Base-by-base conservation (phyloP, 1,140 invertebrate genomes). In the Lucilia sericata region DNA sequence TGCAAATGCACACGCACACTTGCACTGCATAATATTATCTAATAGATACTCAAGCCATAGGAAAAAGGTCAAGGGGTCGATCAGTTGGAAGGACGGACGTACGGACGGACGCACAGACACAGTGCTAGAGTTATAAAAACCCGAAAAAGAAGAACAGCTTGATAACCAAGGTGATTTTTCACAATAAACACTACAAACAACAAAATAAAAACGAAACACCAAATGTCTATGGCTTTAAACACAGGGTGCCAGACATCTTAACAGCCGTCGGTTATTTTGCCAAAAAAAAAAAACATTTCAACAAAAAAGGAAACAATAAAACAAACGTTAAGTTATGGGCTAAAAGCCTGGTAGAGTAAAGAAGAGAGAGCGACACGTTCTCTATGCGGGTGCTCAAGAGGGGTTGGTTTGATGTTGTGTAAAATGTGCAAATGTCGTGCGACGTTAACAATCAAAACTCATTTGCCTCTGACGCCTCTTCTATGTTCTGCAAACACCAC, bases 341-440 rank as follows among this genome's bases (percentile, higher is more conserved):
- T 78, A 9, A n/a, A 47, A 14, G n/a, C 14, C 8, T 17, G 75
- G 36, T 30, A 30, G 25, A 30, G 25, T 30, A 3, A 30, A 30
- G 14, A 34, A 78, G 34, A 78, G n/a, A 42, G 25, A 80, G 42
- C 9, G 76, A 47, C 19, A 80, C 42, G 42, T 80, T 51, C 76
- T 80, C 76, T 80, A 80, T 80, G 76, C 76, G 76, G 76, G 76
- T 51, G 25, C 25, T 30, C 25, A 3, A 30, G 25, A 30, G 25
- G 25, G 25, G 25, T 30, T 30, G 25, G 25, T 30, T 30, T 30
- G 25, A 30, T 30, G 25, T 30, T 30, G 65, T 25, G n/a, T 21
- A 49, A 80, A 70, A 80, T 80, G 76, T 80, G 76, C 76, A 80
- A 80, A 80, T 80, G 76, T 80, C 76, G 76, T 80, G 76, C 34